phyloP scores from a whole-genome alignment of 1,140 invertebrate genomes.

The Araneus ventricosus region DNA sequence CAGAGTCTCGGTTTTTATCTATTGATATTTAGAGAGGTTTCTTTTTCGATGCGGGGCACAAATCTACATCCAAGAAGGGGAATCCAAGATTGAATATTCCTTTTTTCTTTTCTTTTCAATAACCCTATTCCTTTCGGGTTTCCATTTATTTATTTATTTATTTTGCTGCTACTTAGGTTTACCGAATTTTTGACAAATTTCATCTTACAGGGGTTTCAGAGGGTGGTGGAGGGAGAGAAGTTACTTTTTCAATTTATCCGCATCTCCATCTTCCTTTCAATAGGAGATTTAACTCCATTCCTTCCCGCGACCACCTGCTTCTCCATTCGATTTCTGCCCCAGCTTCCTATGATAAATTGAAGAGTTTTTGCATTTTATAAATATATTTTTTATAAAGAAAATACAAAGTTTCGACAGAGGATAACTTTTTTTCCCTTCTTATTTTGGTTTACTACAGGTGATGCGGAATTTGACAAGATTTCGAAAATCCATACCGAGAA shows the following conservation, averaged over 20 bases:
- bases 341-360: conserved; percentile 3
- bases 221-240: background rate
- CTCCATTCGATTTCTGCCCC: conserved; percentile 15
- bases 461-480: background rate
- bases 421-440: background rate
- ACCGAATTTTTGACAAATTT: conserved; percentile 69
- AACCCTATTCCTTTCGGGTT: conserved; percentile 23
- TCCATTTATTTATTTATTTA: conserved; percentile 46
- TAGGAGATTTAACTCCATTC: conserved; percentile 48
- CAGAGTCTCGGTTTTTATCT: conserved; percentile 1
- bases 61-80: conserved; percentile 51
- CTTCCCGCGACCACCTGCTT: background rate
- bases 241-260: conserved; percentile 69
- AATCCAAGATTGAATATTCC: conserved; percentile 53
- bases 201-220: background rate
- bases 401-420: background rate
- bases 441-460: background rate
- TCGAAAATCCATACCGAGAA: background rate
- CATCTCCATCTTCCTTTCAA: conserved; percentile 60
- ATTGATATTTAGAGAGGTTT: conserved; percentile 31
- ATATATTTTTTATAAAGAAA: background rate
- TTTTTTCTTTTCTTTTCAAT: conserved; percentile 12
- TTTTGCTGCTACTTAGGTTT: conserved; percentile 55
- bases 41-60: background rate
- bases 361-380: conserved; percentile 38